Evolutionary conservation across 2,888 invertebrate genomes (phyloP).

Genomic region (Nephrotoma guestfalica): DNA sequence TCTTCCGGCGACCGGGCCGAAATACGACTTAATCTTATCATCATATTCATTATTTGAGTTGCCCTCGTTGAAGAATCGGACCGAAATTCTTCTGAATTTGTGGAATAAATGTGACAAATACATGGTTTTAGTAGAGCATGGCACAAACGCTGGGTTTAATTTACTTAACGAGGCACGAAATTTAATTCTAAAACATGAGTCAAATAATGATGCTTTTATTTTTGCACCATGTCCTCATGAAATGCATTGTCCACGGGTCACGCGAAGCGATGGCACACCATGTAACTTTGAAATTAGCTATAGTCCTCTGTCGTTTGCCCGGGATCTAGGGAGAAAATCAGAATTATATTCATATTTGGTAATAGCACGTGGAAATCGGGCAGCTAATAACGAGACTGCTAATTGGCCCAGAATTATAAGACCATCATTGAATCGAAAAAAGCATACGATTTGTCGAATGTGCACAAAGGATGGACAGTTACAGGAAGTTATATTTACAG

Average conservation of each 20-base stretch:
- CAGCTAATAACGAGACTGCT: conserved; percentile 31
- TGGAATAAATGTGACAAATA: conserved; percentile 79
- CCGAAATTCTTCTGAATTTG: conserved; percentile 56
- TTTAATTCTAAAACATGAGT: conserved; percentile 43
- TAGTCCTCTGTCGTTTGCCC: conserved; percentile 38
- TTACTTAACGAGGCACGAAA: conserved; percentile 75
- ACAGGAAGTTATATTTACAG: conserved; percentile 61
- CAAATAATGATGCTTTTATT: conserved; percentile 40
- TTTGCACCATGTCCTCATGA: conserved; percentile 84
- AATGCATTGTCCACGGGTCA: conserved; percentile 54
- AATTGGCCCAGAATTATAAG: conserved; percentile 68
- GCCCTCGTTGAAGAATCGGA: conserved; percentile 45
- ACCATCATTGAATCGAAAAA: conserved; percentile 50
- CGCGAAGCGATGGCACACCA: conserved; percentile 44
- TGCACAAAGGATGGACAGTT: conserved; percentile 62
- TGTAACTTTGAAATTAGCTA: conserved; percentile 64
- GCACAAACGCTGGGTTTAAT: conserved; percentile 65
- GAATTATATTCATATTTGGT: conserved; percentile 69
- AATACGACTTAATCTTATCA: conserved; percentile 67
- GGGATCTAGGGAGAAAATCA: conserved; percentile 26
- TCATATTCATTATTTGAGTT: conserved; percentile 73
- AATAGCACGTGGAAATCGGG: conserved; percentile 54
- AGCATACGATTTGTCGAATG: conserved; percentile 60
- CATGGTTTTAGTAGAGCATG: conserved; percentile 71
- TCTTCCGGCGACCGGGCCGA: conserved; percentile 48